These are phyloP conservation scores for Hyposmocoma kahamanoa DNA, from an alignment of 1,140 invertebrate genomes.

Conservation along the genomic window DNA sequence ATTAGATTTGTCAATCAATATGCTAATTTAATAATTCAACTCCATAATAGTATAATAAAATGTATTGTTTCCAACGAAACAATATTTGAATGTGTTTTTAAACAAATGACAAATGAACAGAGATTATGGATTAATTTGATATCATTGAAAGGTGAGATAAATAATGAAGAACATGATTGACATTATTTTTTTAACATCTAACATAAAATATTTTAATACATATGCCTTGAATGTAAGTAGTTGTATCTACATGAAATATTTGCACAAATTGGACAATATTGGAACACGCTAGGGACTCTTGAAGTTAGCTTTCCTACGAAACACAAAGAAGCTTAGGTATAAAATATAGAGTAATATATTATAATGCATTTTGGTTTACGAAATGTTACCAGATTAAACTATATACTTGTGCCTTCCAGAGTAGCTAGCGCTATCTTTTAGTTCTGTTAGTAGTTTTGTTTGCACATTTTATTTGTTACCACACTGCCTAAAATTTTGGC, in stretches of 20 bases:
- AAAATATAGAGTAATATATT: background rate
- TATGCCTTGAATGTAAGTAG: background rate
- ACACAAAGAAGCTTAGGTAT: background rate
- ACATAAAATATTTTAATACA: background rate
- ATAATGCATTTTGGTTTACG: slow-evolving; percentile 13
- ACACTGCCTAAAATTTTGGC: slow-evolving; percentile 19
- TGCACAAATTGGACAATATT: slow-evolving; percentile 20
- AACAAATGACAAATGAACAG: no score
- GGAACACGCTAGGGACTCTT: slow-evolving; percentile 11
- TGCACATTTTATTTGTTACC: slow-evolving; percentile 19
- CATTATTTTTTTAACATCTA: background rate
- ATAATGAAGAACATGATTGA: no score
- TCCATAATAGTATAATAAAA: no score
- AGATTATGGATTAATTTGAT: no score
- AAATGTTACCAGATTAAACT: slow-evolving; percentile 43
- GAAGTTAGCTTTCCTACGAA: background rate
- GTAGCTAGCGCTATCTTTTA: slow-evolving; percentile 21
- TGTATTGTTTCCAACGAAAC: no score
- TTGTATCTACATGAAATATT: slow-evolving; percentile 5
- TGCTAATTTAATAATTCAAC: no score
- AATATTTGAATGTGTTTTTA: no score
- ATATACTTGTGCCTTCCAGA: slow-evolving; percentile 34
- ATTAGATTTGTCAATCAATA: no score
- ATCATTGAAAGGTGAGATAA: no score
- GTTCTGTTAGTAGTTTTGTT: slow-evolving; percentile 16